These are phyloP conservation scores for Troides helena DNA, from an alignment of 2,888 invertebrate genomes.

Conservation along the genomic window DNA sequence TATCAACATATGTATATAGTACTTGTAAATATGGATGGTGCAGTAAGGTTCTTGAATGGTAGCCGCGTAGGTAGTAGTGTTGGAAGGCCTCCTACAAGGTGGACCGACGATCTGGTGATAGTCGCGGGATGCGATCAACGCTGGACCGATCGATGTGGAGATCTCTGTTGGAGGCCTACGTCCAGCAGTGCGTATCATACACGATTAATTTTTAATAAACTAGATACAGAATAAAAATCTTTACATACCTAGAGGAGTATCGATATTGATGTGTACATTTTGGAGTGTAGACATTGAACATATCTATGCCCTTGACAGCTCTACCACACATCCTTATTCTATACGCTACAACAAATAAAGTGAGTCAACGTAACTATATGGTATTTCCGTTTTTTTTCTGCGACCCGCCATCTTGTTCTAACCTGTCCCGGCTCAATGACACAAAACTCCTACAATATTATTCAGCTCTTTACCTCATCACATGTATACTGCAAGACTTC, in stretches of 20 bases:
- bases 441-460: slow-evolving; percentile 8
- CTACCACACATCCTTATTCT: slow-evolving; percentile 23
- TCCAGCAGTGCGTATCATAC: no score
- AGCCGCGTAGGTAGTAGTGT: no score
- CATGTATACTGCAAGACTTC: not conserved
- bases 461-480: slow-evolving; percentile 10
- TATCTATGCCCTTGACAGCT: slow-evolving; percentile 13
- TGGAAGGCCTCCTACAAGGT: no score
- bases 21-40: no score
- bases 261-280: not conserved
- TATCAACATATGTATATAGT: no score
- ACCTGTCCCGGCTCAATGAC: slow-evolving; percentile 23
- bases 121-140: no score
- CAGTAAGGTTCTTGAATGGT: no score
- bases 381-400: slow-evolving; percentile 29
- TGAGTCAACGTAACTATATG: slow-evolving; percentile 25
- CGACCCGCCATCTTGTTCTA: slow-evolving; percentile 19
- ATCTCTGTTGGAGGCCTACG: no score
- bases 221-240: not conserved
- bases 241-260: not conserved
- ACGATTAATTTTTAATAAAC: no score
- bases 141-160: no score
- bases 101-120: no score
- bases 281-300: slow-evolving; percentile 18
- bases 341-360: slow-evolving; percentile 19